A percentile compares a stretch with the other conserved stretches of the same genome.
Conservation (phyloP, 2,113 vertebrate species). For the Rhipidura dahli region DNA sequence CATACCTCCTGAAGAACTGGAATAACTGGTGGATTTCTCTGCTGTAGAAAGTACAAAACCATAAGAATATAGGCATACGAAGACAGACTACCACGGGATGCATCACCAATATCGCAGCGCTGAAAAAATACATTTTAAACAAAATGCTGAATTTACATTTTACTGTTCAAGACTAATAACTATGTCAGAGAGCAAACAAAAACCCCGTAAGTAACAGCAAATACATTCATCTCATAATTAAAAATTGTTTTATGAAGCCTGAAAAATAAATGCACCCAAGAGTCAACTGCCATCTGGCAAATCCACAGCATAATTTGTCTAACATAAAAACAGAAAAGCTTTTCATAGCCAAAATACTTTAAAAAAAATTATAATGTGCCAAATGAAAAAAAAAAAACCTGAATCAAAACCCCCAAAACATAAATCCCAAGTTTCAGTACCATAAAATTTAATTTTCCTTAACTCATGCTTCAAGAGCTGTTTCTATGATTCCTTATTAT, state of each 20-base stretch:
- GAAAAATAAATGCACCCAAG: not conserved
- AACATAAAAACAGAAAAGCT: not conserved
- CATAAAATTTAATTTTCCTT: not conserved
- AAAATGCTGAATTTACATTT: not conserved
- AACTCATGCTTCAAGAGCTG: not conserved
- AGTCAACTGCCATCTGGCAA: conserved; percentile 14
- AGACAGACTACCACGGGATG: conserved; percentile 96
- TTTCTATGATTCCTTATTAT: not conserved
- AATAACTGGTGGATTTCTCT: conserved; percentile 93
- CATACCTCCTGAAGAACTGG: conserved; percentile 96
- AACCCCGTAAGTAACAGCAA: not conserved
- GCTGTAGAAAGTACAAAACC: conserved; percentile 98
- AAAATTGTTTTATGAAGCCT: not conserved
- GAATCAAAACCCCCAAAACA: not conserved
- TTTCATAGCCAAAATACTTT: not conserved
- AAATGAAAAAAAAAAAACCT: not conserved
- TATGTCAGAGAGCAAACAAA: not conserved
- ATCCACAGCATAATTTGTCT: not conserved
- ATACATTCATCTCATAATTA: not conserved
- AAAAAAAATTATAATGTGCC: not conserved
- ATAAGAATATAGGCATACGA: conserved; percentile 99
- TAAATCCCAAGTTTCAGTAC: not conserved
- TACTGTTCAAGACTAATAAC: not conserved
- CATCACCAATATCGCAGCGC: conserved; percentile 98
- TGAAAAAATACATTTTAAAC: conserved; percentile 62